These are phyloP conservation scores for Oeneis ivallda DNA, from an alignment of 2,888 invertebrate genomes.

Conservation along the genomic window DNA sequence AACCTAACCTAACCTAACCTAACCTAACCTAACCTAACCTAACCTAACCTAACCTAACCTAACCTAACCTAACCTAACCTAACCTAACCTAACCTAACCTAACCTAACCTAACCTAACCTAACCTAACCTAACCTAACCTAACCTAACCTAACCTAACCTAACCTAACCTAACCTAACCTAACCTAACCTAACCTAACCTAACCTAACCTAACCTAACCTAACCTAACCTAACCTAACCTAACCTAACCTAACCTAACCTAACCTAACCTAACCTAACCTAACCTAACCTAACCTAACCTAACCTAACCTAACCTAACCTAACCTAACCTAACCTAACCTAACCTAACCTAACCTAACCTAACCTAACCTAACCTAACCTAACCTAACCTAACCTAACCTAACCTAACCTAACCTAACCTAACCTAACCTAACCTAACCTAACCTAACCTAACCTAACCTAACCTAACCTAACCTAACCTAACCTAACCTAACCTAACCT, in stretches of 20 bases:
- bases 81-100: constrained; percentile 35
- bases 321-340: constrained; percentile 3
- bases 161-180: constrained; percentile 38
- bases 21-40: constrained; percentile 36
- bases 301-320: constrained; percentile 3
- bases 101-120: constrained; percentile 34
- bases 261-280: constrained; percentile 3
- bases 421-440: constrained; percentile 3
- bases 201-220: constrained; percentile 27
- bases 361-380: constrained; percentile 3
- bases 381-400: constrained; percentile 3
- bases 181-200: constrained; percentile 33
- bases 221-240: constrained; percentile 8
- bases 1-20: constrained; percentile 33
- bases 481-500: constrained; percentile 3
- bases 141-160: constrained; percentile 29
- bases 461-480: constrained; percentile 3
- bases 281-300: constrained; percentile 3
- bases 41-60: constrained; percentile 36
- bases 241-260: constrained; percentile 3
- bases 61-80: constrained; percentile 34
- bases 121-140: constrained; percentile 33
- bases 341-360: constrained; percentile 3
- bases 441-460: constrained; percentile 3
- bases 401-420: constrained; percentile 3